Evolutionary conservation across 2,113 vertebrate genomes (phyloP), one percentile per base, ranked within the genome.

Genomic region (Hippocampus mohnikei): DNA sequence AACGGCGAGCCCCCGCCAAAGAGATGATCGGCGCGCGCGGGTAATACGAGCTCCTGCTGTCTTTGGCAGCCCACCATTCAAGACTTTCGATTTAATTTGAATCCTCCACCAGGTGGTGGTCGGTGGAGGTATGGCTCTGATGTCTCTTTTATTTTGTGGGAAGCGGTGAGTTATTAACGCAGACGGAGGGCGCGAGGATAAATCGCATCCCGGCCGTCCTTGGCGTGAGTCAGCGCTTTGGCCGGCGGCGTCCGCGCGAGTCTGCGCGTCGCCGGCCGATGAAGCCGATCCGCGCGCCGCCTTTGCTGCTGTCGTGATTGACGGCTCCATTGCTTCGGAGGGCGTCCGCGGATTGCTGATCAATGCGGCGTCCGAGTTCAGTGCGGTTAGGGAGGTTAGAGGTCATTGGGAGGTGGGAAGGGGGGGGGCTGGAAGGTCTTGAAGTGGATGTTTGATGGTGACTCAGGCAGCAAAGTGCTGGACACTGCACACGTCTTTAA

Each of bases 31-130:
- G 87, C 79, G 81, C 77, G 21, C 71, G 79, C 79, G 73, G 67
- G 78, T 80, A 84, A 81, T 71, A 82, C 74, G 71, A 69, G 79
- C 85, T 78, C 70, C 77, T 70, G 72, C 63, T 74, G 77, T 83
- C 18, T 75, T 78, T 70, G 72, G 74, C 83, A 69, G 71, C 66
- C 29, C 42, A 60, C 77, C 41, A 52, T 71, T 81, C 72, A 80
- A 79, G 61, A 58, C 65, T 75, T 90, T 85, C 84, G 59, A 69
- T 86, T 74, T 71, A 78, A 85, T 79, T 83, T 73, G 44, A 82
- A 74, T 83, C 77, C 70, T 74, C 73, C 69, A 63, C 82, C 85
- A 88, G 85, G 82, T 87, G 78, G 67, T 78, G 81, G 73, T 88
- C 84, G 82, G 81, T 82, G 75, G 70, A 63, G 61, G 37, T 42